phyloP scores from a whole-genome alignment of 2,888 invertebrate genomes.

The Catocala nupta region DNA sequence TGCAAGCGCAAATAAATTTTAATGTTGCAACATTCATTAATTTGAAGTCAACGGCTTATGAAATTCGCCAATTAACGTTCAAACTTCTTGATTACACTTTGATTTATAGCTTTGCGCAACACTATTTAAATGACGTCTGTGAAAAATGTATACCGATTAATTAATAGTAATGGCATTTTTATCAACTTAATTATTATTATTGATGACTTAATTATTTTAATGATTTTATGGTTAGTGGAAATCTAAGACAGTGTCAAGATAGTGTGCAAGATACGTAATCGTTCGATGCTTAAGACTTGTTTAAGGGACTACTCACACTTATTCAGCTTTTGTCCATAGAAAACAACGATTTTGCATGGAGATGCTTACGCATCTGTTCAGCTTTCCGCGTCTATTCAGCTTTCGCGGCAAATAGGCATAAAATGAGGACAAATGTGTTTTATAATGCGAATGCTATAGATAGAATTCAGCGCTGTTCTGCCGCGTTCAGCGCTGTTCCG shows the following conservation, averaged over 20 bases:
- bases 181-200: conserved; percentile 36
- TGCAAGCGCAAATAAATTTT: conserved; percentile 37
- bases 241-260: conserved; percentile 2
- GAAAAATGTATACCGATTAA: conserved; percentile 44
- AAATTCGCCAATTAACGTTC: conserved; percentile 67
- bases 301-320: too few relatives aligned
- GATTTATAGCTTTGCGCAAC: conserved; percentile 51
- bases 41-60: conserved; percentile 58
- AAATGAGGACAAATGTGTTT: too few relatives aligned
- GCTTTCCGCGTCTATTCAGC: too few relatives aligned
- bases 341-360: too few relatives aligned
- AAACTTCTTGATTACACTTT: conserved; percentile 57
- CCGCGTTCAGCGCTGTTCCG: too few relatives aligned
- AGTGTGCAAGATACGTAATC: neutral
- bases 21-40: conserved; percentile 59
- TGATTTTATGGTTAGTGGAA: conserved; percentile 10
- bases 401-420: too few relatives aligned
- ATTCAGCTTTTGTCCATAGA: too few relatives aligned
- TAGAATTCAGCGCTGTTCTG: too few relatives aligned
- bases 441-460: too few relatives aligned
- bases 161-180: conserved; percentile 36
- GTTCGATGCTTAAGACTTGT: too few relatives aligned
- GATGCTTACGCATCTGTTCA: too few relatives aligned
- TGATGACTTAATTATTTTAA: conserved; percentile 37
- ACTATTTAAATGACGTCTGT: conserved; percentile 50